Base-by-base conservation (phyloP, 2,113 vertebrate genomes). In the Protobothrops flavoviridis region DNA sequence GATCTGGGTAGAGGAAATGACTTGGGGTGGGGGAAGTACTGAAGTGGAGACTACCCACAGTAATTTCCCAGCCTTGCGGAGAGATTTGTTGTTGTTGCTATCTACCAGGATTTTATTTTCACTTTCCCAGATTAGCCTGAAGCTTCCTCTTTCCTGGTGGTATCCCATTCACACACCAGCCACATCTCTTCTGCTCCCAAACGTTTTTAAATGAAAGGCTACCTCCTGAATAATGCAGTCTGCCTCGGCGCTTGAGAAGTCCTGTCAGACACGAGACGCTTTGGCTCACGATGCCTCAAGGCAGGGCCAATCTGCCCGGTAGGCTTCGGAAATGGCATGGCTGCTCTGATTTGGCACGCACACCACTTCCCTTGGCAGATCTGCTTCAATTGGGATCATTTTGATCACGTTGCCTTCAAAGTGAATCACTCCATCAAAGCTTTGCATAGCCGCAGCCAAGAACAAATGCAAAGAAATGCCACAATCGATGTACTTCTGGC, bases 401-500 rank as follows among this genome's bases (percentile, higher is more conserved):
- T 81, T 81, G 74, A 81, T 81, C 74, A 39, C 33, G 21, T 33
- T 81, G 74, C 74, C 33, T 81, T 81, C 74, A 81, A 81, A 81
- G 33, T 81, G 74, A 81, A 81, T 81, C 74, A 81, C 74, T 81
- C 74, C 74, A 81, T 81, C 74, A 81, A 81, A 81, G 74, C 74
- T 81, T 81, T 81, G 74, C 74, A 43, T 43, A 43, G 74, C 33
- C 33, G 2, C 6, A 23, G 74, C 74, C 74, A 81, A 81, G 69
- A 81, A 81, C 69, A 81, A 81, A 81, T 81, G 74, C 74, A 81
- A 87, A 95, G 29, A 94, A 86, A 92, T 13, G 59, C 2, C 11
- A 24, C 33, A 92, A 5, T 94, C 11, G 15, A 45, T 59, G 90
- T 9, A 92, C 88, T 85, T 50, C 81, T 33, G 87, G 1, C 23